phyloP scores from a whole-genome alignment of 2,888 invertebrate genomes.

The Melinaea marsaeus region DNA sequence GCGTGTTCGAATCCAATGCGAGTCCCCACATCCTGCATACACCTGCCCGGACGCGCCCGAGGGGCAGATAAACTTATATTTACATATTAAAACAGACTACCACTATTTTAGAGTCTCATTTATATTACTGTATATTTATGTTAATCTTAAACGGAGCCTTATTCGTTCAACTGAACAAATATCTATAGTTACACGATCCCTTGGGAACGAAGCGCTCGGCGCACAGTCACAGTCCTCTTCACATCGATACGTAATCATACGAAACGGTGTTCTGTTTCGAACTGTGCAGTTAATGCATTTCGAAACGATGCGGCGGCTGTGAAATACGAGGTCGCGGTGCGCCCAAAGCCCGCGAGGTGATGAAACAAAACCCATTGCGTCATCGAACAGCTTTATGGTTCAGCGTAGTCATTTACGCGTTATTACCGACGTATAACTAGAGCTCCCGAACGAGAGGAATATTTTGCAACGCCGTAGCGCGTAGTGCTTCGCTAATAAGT shows the following conservation, averaged over 20 bases:
- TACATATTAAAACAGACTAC: conserved; percentile 15
- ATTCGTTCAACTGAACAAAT: conserved; percentile 36
- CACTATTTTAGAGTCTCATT: conserved; percentile 3
- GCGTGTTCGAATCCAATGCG: conserved; percentile 42
- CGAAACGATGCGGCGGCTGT: conserved; percentile 73
- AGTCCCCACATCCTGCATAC: conserved; percentile 15
- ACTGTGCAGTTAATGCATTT: conserved; percentile 77
- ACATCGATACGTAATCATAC: conserved; percentile 29
- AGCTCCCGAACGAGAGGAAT: conserved; percentile 33
- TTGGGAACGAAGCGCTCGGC: conserved; percentile 33
- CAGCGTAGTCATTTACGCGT: conserved; percentile 71
- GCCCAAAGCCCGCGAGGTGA: conserved; percentile 65
- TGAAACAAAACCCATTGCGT: conserved; percentile 74
- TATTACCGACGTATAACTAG: conserved; percentile 58
- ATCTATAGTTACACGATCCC: conserved; percentile 40
- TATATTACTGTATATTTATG: background rate
- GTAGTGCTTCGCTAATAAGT: conserved; percentile 56
- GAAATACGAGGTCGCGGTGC: conserved; percentile 73
- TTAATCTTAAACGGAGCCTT: conserved; percentile 16
- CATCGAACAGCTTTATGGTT: conserved; percentile 67
- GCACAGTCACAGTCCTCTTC: conserved; percentile 15
- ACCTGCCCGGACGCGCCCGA: conserved; percentile 35
- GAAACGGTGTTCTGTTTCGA: conserved; percentile 51
- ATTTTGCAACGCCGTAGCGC: conserved; percentile 45
- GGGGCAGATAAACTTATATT: conserved; percentile 33